Base-by-base conservation (phyloP, 2,113 vertebrate genomes). In the Muscicapa adusta region DNA sequence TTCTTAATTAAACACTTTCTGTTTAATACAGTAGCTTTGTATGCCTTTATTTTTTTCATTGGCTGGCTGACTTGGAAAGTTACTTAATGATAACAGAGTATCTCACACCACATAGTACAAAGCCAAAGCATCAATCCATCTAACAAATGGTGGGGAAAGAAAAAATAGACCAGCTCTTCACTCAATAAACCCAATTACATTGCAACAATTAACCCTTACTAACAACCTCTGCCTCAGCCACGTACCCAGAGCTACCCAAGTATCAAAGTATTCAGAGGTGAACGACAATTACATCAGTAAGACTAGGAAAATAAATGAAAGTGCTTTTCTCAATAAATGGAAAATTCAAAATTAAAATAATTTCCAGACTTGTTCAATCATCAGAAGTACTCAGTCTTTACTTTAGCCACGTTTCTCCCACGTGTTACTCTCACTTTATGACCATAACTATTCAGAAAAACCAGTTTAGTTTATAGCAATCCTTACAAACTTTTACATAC, bases 191-290 rank as follows among this genome's bases (percentile, higher is more conserved):
- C 28, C n/a, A 61, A 56, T 25, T 12, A 45, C 42, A 36, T 4
- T 12, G 33, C 6, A 67, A 54, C 47, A 73, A 63, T 29, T 48
- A 72, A 70, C 51, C 43, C 10, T 42, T 23, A 63, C 0, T 42
- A 67, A 33, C 31, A 36, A 19, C 22, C 26, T 36, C 20, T 61
- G 40, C 45, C 62, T 63, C 48, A 48, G 25, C n/a, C 88, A 43
- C 0, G 0, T 7, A 56, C 0, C 2, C 10, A 51, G n/a, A 28
- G 8, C 57, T n/a, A 81, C 9, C 18, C 3, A 9, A 66, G 6
- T 15, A 71, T 25, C 51, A 7, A 85, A 91, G 31, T 10, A 63
- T 51, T 60, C 26, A 45, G 1, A 9, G 60, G 42, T 2, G 8
- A 81, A 50, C 38, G 66, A 47, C 22, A 23, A 50, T 22, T 23